Conservation (phyloP, 2,113 vertebrate genomes). For the Alectura lathami region DNA sequence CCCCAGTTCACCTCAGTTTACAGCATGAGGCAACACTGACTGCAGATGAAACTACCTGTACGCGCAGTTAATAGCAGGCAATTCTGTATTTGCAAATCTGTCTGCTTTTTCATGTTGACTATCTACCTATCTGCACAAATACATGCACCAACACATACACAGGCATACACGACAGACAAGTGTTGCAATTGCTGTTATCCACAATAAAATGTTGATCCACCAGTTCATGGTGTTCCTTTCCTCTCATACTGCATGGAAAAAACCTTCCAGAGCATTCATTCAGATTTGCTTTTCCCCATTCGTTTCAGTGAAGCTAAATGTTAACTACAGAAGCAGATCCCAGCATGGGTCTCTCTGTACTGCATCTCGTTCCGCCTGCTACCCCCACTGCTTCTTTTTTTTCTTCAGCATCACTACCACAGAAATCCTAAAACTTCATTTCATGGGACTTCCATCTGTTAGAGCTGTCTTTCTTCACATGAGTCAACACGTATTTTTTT, state of each 20-base stretch:
- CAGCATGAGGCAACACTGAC: neutral
- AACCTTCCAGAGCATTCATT: neutral
- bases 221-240: neutral
- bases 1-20: neutral
- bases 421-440: neutral
- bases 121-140: neutral
- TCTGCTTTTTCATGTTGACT: neutral
- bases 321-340: neutral
- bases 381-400: neutral
- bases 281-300: neutral
- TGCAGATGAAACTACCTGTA: neutral
- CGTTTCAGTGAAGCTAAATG: neutral
- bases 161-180: neutral
- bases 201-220: neutral
- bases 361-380: neutral
- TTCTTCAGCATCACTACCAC: neutral
- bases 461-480: neutral
- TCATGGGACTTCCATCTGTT: neutral
- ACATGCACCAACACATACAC: accelerated
- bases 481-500: neutral
- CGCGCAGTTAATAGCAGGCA: neutral
- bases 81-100: neutral
- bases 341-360: neutral
- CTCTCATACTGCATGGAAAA: neutral
- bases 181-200: neutral